Conservation (phyloP, 2,113 vertebrate species). For the Seriola aureovittata region DNA sequence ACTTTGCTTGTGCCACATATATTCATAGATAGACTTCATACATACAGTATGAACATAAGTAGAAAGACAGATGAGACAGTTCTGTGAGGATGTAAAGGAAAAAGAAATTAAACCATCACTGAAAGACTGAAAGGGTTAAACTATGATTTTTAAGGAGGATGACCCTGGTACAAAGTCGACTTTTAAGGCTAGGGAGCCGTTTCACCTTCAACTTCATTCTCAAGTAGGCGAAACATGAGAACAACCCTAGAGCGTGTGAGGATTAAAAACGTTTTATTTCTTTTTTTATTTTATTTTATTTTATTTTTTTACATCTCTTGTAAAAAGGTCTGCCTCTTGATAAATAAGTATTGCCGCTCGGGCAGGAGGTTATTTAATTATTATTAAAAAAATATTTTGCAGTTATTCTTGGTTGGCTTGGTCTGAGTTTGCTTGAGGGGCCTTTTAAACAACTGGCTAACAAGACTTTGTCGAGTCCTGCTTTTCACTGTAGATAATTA, state of each 20-base stretch:
- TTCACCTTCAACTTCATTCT: neutral
- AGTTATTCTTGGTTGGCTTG: neutral
- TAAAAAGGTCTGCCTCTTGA: neutral
- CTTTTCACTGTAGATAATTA: slow-evolving; percentile 32
- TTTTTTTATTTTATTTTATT: too few species aligned
- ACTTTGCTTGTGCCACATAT: neutral
- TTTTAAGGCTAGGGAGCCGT: neutral
- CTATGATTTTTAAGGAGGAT: neutral
- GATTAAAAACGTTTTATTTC: neutral
- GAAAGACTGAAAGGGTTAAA: neutral
- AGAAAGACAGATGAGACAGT: neutral
- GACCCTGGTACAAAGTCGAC: neutral
- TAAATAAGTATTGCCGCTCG: neutral
- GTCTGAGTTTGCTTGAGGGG: slow-evolving; percentile 31
- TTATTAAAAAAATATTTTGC: neutral
- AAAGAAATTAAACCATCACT: neutral
- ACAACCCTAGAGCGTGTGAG: neutral
- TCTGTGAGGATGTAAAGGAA: neutral
- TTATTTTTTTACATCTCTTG: neutral
- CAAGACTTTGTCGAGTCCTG: slow-evolving; percentile 8
- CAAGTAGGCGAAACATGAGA: neutral
- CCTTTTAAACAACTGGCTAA: slow-evolving; percentile 14
- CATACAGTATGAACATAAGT: neutral
- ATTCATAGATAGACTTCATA: neutral
- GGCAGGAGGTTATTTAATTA: neutral